Evolutionary conservation across 1,140 invertebrate species (phyloP).

Genomic region (Atta colombica): DNA sequence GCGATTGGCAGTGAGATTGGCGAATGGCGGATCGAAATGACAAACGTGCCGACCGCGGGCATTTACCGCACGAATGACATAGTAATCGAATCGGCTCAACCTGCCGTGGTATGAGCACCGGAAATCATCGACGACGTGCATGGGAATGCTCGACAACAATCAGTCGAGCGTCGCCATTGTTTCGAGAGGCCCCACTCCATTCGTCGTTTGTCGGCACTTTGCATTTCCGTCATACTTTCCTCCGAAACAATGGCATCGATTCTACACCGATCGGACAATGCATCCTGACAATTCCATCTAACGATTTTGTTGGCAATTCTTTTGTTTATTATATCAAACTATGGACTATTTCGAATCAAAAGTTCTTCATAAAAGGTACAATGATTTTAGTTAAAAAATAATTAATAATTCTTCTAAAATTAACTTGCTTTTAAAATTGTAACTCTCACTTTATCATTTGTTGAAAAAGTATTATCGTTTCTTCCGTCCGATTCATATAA

Average conservation of each 20-base stretch:
- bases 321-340: neutral
- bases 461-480: neutral
- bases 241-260: slow-evolving; percentile 63
- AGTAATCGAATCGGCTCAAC: slow-evolving; percentile 43
- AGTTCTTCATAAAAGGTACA: neutral
- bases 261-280: neutral
- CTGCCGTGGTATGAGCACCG: slow-evolving; percentile 33
- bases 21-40: slow-evolving; percentile 34
- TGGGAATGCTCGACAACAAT: slow-evolving; percentile 39
- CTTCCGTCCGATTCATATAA: neutral
- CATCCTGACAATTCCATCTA: neutral
- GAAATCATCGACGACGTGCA: slow-evolving; percentile 55
- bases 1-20: slow-evolving; percentile 13
- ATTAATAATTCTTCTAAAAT: neutral
- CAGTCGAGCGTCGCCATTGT: slow-evolving; percentile 60
- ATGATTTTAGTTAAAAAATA: neutral
- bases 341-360: neutral
- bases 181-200: slow-evolving; percentile 6
- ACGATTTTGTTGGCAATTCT: neutral
- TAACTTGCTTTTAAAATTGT: neutral
- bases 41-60: neutral
- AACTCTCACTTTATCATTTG: neutral
- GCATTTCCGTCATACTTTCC: slow-evolving; percentile 44
- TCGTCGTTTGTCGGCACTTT: slow-evolving; percentile 57
- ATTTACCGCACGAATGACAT: slow-evolving; percentile 39